Conservation (phyloP, 2,888 invertebrate genomes). For the Sphecodes monilicornis region DNA sequence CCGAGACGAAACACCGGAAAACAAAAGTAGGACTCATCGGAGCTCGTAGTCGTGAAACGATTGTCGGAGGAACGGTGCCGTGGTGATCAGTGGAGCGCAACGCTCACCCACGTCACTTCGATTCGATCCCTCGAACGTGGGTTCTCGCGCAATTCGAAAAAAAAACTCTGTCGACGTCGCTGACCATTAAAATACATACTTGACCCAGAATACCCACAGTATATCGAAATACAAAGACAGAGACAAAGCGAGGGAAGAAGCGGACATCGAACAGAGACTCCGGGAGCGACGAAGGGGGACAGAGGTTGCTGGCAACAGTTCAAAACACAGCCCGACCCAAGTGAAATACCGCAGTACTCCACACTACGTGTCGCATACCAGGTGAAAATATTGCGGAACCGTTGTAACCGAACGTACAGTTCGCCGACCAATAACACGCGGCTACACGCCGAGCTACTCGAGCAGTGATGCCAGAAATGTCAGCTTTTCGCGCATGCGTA, state of each 20-base stretch:
- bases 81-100: background rate
- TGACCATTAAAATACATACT: conserved; percentile 74
- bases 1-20: background rate
- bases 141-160: background rate
- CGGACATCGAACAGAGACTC: conserved; percentile 37
- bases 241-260: conserved; percentile 36
- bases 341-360: conserved; percentile 78
- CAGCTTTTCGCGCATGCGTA: too few species aligned
- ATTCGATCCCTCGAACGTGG: conserved; percentile 10
- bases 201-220: conserved; percentile 73
- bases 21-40: too few species aligned
- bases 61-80: background rate
- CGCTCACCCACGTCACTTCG: background rate
- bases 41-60: background rate
- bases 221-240: conserved; percentile 36
- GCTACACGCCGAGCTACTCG: background rate
- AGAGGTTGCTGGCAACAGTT: conserved; percentile 74
- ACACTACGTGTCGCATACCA: conserved; percentile 63
- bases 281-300: conserved; percentile 47
- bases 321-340: conserved; percentile 75
- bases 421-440: conserved; percentile 12
- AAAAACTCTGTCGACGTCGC: conserved; percentile 36
- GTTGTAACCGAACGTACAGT: conserved; percentile 9
- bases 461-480: too few species aligned
- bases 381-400: conserved; percentile 65